These are phyloP conservation scores for Stenodema calcarata DNA, from an alignment of 2,888 invertebrate species.

Conservation along the genomic window DNA sequence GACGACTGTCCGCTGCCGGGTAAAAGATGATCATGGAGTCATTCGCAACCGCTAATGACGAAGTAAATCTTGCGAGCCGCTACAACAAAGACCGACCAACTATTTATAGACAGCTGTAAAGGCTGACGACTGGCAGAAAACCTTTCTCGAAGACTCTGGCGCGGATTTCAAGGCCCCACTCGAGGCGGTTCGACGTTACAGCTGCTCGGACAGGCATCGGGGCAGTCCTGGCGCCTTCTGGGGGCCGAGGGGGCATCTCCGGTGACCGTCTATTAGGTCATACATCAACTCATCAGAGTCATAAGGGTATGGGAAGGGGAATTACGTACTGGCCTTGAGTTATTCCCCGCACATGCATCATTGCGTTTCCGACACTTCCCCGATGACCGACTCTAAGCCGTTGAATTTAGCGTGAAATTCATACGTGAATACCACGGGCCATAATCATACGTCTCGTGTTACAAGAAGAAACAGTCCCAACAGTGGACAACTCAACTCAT, in stretches of 20 bases:
- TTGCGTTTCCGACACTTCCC: background rate
- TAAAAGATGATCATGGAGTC: background rate
- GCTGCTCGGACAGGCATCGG: background rate
- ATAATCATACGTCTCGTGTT: too few relatives aligned
- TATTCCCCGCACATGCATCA: background rate
- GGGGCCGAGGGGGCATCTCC: background rate
- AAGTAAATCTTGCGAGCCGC: background rate
- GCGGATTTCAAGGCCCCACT: constrained; percentile 16
- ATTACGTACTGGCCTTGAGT: background rate
- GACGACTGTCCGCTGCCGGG: background rate
- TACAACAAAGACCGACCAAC: constrained; percentile 5
- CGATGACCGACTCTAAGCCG: background rate
- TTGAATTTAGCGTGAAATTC: too few relatives aligned
- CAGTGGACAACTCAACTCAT: too few relatives aligned
- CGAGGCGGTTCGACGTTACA: background rate
- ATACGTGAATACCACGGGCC: too few relatives aligned
- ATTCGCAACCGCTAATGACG: constrained; percentile 15
- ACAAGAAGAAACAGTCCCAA: too few relatives aligned
- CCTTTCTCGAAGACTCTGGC: constrained; percentile 16
- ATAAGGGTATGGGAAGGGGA: background rate
- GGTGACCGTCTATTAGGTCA: background rate
- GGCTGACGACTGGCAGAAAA: constrained; percentile 14
- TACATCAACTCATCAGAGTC: background rate
- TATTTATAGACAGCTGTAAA: constrained; percentile 30
- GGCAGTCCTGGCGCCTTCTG: background rate